These are phyloP conservation scores for Gadopsis bispinosus DNA, from an alignment of 2,797 vertebrate genomes.

Conservation along the genomic window DNA sequence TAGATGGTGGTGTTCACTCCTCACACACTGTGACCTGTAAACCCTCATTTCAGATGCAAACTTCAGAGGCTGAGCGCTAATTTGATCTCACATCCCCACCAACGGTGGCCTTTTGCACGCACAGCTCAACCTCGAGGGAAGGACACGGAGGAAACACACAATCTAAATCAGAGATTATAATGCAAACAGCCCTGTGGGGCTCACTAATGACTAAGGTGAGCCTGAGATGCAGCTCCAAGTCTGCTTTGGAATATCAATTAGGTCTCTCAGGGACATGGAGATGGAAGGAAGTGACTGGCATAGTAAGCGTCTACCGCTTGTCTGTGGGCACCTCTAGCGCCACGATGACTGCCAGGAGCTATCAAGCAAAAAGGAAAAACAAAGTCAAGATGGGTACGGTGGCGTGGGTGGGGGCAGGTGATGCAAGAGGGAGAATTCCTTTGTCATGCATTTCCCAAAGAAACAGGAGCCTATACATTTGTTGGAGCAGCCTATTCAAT, in stretches of 20 bases:
- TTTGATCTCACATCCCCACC: conserved; percentile 60
- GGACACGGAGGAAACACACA: conserved; percentile 75
- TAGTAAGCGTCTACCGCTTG: conserved; percentile 66
- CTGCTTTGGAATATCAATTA: conserved; percentile 83
- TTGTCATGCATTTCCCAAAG: conserved; percentile 66
- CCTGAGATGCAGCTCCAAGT: conserved; percentile 73
- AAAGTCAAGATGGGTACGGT: conserved; percentile 53
- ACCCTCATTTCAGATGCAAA: conserved; percentile 56
- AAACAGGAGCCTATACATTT: conserved; percentile 62
- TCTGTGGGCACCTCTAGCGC: conserved; percentile 65
- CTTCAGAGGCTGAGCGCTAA: conserved; percentile 56
- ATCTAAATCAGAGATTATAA: conserved; percentile 83
- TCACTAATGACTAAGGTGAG: conserved; percentile 84
- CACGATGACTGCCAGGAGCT: conserved; percentile 39
- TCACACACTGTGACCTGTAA: conserved; percentile 52
- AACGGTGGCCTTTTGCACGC: conserved; percentile 67
- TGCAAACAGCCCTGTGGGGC: conserved; percentile 80
- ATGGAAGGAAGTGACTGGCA: conserved; percentile 80
- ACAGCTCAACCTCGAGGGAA: conserved; percentile 72
- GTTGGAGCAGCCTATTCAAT: conserved; percentile 72
- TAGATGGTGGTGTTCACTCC: conserved; percentile 43
- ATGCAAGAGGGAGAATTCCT: conserved; percentile 66
- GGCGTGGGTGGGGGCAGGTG: conserved; percentile 49
- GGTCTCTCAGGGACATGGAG: conserved; percentile 74
- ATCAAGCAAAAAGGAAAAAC: conserved; percentile 59